phyloP scores from a whole-genome alignment of 2,888 invertebrate genomes.

The Mesoligia furuncula region DNA sequence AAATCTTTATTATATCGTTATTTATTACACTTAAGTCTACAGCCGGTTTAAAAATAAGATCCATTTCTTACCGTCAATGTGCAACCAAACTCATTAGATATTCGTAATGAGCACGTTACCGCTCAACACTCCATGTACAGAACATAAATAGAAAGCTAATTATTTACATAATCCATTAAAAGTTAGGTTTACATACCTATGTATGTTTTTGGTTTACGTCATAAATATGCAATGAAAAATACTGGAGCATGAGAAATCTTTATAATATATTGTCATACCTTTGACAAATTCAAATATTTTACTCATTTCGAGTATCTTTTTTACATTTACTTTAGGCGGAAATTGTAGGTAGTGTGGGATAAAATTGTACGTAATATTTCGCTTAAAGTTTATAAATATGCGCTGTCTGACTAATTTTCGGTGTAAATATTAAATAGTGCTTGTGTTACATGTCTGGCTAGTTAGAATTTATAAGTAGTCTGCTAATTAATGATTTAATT shows the following conservation, averaged over 20 bases:
- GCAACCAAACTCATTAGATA: conserved; percentile 55
- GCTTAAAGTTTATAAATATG: conserved; percentile 5
- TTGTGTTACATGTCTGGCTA: background rate
- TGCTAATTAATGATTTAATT: conserved; percentile 27
- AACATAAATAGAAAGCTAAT: conserved; percentile 69
- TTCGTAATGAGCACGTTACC: conserved; percentile 63
- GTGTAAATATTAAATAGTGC: conserved; percentile 22
- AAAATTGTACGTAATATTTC: conserved; percentile 2
- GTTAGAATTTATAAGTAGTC: conserved; percentile 13
- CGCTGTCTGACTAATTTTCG: conserved; percentile 6
- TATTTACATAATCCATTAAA: conserved; percentile 67
- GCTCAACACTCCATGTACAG: conserved; percentile 57
- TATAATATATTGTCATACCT: conserved; percentile 26
- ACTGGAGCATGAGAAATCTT: conserved; percentile 34
- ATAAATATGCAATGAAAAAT: conserved; percentile 57
- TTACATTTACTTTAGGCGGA: conserved; percentile 30
- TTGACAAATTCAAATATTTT: conserved; percentile 46
- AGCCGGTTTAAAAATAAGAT: conserved; percentile 37
- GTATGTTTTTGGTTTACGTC: conserved; percentile 44
- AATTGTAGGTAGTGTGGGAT: background rate
- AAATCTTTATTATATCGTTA: conserved; percentile 45
- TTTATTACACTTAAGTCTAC: conserved; percentile 29
- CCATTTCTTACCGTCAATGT: conserved; percentile 52
- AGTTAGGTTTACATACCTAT: conserved; percentile 48
- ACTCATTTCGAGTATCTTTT: conserved; percentile 7